Evolutionary conservation across 2,797 vertebrate genomes (phyloP).

Genomic region (Crenuchus spilurus): DNA sequence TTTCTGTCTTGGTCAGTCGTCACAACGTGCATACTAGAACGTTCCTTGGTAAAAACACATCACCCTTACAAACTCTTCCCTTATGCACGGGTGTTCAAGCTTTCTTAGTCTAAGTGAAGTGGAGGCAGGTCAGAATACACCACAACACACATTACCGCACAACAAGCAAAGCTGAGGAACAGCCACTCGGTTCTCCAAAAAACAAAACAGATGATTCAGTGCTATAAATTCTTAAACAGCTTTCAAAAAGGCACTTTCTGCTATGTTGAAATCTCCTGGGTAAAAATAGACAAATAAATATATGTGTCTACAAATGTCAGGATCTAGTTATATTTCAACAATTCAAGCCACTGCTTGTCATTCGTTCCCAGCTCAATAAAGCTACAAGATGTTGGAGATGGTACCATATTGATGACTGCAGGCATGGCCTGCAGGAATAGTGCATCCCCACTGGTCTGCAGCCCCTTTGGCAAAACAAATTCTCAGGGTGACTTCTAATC

Average conservation of each 20-base stretch:
- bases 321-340: background rate
- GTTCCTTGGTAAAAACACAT: conserved; percentile 2
- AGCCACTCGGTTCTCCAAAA: background rate
- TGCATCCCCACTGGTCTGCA: background rate
- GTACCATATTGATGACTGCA: conserved; percentile 7
- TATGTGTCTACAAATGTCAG: background rate
- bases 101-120: conserved; percentile 1
- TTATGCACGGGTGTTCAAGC: background rate
- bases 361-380: conserved; percentile 21
- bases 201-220: background rate
- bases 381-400: background rate
- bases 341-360: conserved; percentile 14
- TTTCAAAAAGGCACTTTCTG: conserved; percentile 11
- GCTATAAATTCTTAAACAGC: conserved; percentile 24
- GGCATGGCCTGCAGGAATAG: conserved; percentile 4
- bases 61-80: background rate
- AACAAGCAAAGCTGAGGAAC: background rate
- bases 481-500: conserved; percentile 22
- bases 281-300: conserved; percentile 10
- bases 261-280: conserved; percentile 17
- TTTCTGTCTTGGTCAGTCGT: conserved; percentile 48
- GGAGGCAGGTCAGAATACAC: conserved; percentile 2
- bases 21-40: conserved; percentile 44
- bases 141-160: background rate
- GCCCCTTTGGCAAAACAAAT: conserved; percentile 1